Evolutionary conservation across 2,797 vertebrate species (phyloP).

Genomic region (Trachops cirrhosus): DNA sequence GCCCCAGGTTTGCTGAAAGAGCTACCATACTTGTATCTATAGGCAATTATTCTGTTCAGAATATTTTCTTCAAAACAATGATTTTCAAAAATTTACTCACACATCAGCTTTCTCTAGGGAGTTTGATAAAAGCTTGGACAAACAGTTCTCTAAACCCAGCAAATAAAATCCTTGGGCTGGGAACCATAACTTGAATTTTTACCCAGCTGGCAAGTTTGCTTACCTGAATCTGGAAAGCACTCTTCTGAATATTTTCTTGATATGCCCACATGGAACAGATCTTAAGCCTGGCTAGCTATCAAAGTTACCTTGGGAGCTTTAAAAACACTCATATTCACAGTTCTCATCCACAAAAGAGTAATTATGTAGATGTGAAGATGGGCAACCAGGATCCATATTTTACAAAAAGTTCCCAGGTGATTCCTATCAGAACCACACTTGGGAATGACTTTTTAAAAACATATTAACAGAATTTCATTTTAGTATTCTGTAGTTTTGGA

Average conservation of each 20-base stretch:
- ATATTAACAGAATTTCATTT: neutral
- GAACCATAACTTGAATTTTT: neutral
- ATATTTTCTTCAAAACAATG: conserved; percentile 17
- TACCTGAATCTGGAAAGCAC: neutral
- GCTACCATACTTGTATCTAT: neutral
- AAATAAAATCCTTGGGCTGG: neutral
- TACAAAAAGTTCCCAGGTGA: neutral
- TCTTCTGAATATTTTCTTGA: neutral
- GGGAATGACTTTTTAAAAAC: neutral
- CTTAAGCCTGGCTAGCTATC: neutral
- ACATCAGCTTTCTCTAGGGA: neutral
- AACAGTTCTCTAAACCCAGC: neutral
- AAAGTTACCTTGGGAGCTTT: neutral
- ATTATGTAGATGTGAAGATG: neutral
- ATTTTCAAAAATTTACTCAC: conserved; percentile 11
- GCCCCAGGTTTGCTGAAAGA: neutral
- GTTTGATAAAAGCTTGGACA: neutral
- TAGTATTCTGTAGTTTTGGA: neutral
- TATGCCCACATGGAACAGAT: neutral
- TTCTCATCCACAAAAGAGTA: neutral
- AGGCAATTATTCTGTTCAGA: neutral
- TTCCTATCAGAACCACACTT: neutral
- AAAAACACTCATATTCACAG: neutral
- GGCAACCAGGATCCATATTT: neutral
- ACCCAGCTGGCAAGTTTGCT: neutral